Evolutionary conservation across 1,140 invertebrate genomes (phyloP), one percentile per base, ranked within the genome.

Genomic region (Saccostrea echinata): DNA sequence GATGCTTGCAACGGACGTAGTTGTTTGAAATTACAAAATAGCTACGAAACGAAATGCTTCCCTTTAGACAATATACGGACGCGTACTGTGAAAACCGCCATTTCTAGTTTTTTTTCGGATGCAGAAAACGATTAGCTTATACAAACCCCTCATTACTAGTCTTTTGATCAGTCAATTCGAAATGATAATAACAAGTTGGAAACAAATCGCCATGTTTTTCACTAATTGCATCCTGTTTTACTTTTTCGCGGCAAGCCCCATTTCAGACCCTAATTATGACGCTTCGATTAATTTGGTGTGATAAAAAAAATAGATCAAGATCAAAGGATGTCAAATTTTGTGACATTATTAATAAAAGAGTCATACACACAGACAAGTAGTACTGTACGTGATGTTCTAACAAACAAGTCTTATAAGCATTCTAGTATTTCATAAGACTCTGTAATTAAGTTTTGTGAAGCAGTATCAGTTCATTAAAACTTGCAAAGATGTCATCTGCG

Each of bases 161-260:
- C 68, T 76, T 76, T 76, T 76, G 68, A 76, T 76, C 68, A 76
- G 68, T 76, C 68, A 30, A 30, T 33, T 24, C 24, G 24, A 33
- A 76, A 33, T 30, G 68, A 33, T 76, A 76, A 76, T 76, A 27
- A 76, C 68, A 76, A 33, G 68, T 76, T 76, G 27, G 27, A 30
- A 76, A 18, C 68, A 30, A 76, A 76, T 76, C 68, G 68, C 68
- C 27, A 76, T 76, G 68, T 76, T 76, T 76, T 76, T 27, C 30
- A 8, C 68, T 76, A 33, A 76, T 76, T 76, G 68, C 27, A 76
- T 76, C 68, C 68, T 24, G 30, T 76, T 76, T 27, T 76, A 27
- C 33, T 12, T 33, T 76, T 76, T 27, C 27, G 68, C 9, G 68
- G 68, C 68, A 76, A 61, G 55, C 55, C 55, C n/a, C 55, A 61